Percentiles rank a stretch among this genome's conserved stretches.
Conservation (phyloP, 2,113 vertebrate genomes). For the Piprites chloris region DNA sequence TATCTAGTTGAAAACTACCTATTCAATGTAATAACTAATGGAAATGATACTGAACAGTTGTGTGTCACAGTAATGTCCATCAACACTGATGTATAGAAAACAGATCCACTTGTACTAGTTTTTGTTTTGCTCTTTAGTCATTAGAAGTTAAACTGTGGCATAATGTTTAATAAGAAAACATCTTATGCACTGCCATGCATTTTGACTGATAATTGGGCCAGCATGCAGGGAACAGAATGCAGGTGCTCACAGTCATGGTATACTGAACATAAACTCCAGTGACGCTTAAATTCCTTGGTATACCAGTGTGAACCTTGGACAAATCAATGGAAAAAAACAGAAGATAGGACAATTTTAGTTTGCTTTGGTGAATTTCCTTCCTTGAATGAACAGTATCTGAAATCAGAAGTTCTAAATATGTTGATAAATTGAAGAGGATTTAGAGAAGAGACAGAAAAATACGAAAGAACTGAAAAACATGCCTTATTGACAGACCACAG, state of each 20-base stretch:
- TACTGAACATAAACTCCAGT: not conserved
- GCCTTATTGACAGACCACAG: not conserved
- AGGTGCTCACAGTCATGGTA: not conserved
- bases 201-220: not conserved
- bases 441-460: not conserved
- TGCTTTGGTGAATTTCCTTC: not conserved
- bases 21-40: not conserved
- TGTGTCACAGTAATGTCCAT: not conserved
- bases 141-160: not conserved
- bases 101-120: not conserved
- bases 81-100: not conserved
- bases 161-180: not conserved
- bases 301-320: not conserved
- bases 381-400: not conserved
- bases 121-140: not conserved
- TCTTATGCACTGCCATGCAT: not conserved
- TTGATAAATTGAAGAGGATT: not conserved
- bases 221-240: not conserved
- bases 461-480: not conserved
- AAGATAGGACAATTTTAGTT: not conserved
- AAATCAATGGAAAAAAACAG: not conserved
- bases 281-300: not conserved
- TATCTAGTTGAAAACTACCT: not conserved
- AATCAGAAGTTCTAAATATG: not conserved
- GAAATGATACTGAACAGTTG: rapidly evolving